phyloP scores from a whole-genome alignment of 1,140 invertebrate genomes.

The Ruditapes philippinarum region DNA sequence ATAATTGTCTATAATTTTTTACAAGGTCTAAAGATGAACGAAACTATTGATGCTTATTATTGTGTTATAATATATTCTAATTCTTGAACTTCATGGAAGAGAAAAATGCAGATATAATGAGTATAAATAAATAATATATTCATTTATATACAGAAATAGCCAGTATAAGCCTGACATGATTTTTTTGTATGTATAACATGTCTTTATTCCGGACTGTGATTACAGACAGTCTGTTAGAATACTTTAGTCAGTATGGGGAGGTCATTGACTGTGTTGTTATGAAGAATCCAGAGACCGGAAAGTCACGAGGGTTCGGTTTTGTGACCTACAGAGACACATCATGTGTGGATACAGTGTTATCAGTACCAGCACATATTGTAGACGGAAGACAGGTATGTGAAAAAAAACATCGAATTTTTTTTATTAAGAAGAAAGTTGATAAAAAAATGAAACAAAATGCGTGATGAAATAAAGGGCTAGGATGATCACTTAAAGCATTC shows the following conservation, averaged over 20 bases:
- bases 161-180: no score
- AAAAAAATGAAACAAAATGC: no score
- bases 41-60: no score
- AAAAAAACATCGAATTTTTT: background rate
- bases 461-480: no score
- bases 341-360: conserved; percentile 95
- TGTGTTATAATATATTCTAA: no score
- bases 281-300: conserved; percentile 99
- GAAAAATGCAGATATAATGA: background rate
- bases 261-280: conserved; percentile 99
- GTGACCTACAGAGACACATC: conserved; percentile 98
- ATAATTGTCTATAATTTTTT: no score
- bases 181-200: background rate
- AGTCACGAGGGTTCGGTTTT: conserved; percentile 98
- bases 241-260: conserved; percentile 98
- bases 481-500: no score
- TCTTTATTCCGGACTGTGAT: background rate
- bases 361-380: conserved; percentile 96
- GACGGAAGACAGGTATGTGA: conserved; percentile 94
- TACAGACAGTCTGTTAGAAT: conserved; percentile 95
- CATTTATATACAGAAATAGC: conserved; percentile 22
- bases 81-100: no score
- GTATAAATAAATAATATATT: conserved; percentile 27
- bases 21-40: no score
- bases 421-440: background rate